Evolutionary conservation across 2,113 vertebrate species (phyloP).

Genomic region (Vulpes vulpes): DNA sequence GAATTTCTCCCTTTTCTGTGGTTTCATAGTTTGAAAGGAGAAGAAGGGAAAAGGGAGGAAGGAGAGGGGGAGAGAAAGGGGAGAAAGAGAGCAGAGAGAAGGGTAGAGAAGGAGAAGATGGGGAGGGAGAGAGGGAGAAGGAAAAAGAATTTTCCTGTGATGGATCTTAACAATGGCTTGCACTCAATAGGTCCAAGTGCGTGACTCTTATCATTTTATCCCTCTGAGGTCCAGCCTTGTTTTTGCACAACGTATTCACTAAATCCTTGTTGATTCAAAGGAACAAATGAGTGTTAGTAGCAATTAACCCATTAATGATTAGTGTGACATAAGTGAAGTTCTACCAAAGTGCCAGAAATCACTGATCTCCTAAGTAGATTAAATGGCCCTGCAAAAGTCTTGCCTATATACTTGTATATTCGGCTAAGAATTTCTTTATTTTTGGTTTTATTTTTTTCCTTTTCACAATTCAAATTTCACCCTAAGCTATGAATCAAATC

Average conservation of each 20-base stretch:
- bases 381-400: neutral
- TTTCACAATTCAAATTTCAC: constrained; percentile 5
- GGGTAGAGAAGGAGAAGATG: accelerated
- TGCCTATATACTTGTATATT: neutral
- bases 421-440: neutral
- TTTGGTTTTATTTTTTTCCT: neutral
- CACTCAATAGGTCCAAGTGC: neutral
- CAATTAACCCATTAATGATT: neutral
- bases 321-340: neutral
- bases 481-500: neutral
- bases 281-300: neutral
- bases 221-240: neutral
- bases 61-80: accelerated
- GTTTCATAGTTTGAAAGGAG: neutral
- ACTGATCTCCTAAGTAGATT: neutral
- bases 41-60: neutral
- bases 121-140: neutral
- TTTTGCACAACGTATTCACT: neutral
- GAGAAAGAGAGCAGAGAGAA: no score
- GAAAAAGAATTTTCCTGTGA: neutral
- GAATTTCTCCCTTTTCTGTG: neutral
- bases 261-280: neutral
- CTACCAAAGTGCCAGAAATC: neutral
- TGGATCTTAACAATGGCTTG: neutral
- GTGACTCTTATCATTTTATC: neutral